Base-by-base conservation (phyloP, 1,140 invertebrate species). In the Archegozetes longisetosus region DNA sequence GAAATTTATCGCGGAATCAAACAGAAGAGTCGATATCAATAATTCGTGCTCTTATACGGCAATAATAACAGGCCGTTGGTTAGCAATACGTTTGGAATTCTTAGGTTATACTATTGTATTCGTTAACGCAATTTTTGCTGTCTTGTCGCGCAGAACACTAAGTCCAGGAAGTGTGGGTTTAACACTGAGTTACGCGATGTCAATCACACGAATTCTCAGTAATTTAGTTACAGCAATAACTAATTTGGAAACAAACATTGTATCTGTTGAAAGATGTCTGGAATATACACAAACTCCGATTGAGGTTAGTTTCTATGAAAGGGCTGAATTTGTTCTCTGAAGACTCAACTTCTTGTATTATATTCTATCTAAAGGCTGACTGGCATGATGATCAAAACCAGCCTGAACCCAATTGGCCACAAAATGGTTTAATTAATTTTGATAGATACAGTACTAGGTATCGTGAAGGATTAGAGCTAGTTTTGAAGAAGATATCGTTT, bases 161-260 rank as follows among this genome's bases (percentile, higher is more conserved):
- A 12, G 6, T 20, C 73, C 88, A 24, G 88, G 88, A 32, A 70
- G 87, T 51, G 88, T 92, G 50, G 90, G 90, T 48, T 75, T 94
- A 26, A 90, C 88, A 1, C 78, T 94, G 65, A 89, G 84, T 66
- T 93, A 92, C 71, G 84, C 89, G 28, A 72, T 93, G 53, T 85
- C 86, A 77, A 83, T 86, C 62, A 67, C 80, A 26, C 70, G 73
- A 63, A 76, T 73, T 20, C 65, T 82, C 29, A 80, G 77, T 66
- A 78, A 76, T 76, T 66, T 80, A 62, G 78, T 82, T 13, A 68
- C 78, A 58, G 77, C 78, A 72, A 77, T 75, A 1, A 75, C 75
- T 63, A 80, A 82, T 55, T 66, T 81, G 57, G 80, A 82, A 68
- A 78, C 79, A 1, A 80, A 82, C 68, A 78, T 82, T 63, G 80